A percentile compares a stretch with the other conserved stretches of the same genome.
These are phyloP conservation scores for Sebastes oblongus DNA, from an alignment of 2,797 vertebrate genomes.

Conservation along the genomic window DNA sequence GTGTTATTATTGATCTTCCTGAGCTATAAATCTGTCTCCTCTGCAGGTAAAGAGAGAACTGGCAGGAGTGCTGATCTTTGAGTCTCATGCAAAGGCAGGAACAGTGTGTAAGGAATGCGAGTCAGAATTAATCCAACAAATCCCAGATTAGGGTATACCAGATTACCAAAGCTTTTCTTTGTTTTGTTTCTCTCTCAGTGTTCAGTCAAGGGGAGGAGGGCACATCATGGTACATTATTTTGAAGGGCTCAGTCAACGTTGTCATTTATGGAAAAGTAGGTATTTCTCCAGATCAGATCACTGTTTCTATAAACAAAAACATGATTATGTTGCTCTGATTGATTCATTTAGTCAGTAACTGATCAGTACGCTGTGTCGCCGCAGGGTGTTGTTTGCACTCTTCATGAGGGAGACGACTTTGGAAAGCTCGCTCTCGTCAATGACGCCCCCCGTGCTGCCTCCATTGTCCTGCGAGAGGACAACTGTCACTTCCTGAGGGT, in stretches of 20 bases:
- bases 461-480: constrained; percentile 95
- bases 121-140: constrained; percentile 2
- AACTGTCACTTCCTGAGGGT: constrained; percentile 98
- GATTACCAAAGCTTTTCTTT: background rate
- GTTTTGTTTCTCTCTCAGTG: constrained; percentile 79
- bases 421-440: constrained; percentile 98
- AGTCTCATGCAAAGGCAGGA: constrained; percentile 95
- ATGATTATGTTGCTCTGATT: background rate
- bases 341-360: background rate
- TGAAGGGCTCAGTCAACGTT: constrained; percentile 98
- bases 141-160: background rate
- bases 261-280: constrained; percentile 98
- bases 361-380: background rate
- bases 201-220: constrained; percentile 99
- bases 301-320: background rate
- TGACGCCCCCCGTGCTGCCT: constrained; percentile 94
- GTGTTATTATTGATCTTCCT: background rate
- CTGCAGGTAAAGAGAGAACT: constrained; percentile 95
- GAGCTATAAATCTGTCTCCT: background rate
- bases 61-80: constrained; percentile 95
- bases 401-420: constrained; percentile 98
- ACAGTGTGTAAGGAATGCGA: constrained; percentile 91
- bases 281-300: background rate
- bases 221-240: constrained; percentile 99
- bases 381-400: constrained; percentile 97